Conservation (phyloP, 2,888 invertebrate species). For the Calameuta pallipes region DNA sequence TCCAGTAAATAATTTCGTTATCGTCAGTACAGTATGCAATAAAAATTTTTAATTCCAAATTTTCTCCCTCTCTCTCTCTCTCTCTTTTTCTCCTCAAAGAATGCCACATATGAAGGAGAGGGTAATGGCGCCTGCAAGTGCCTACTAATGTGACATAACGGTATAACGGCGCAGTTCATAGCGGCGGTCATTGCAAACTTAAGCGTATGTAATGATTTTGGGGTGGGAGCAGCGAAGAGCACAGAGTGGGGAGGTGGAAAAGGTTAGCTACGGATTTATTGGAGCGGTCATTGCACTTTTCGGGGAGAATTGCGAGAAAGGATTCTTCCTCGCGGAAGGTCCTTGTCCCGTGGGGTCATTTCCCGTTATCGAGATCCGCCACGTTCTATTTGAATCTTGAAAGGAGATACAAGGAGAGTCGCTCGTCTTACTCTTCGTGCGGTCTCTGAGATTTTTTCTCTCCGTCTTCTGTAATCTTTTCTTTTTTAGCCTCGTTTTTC, state of each 20-base stretch:
- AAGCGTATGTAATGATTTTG: constrained; percentile 53
- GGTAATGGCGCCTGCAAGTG: constrained; percentile 56
- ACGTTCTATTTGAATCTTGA: neutral
- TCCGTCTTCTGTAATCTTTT: neutral
- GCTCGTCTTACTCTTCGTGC: neutral
- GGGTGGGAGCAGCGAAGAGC: constrained; percentile 37
- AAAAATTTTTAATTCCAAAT: neutral
- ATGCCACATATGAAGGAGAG: constrained; percentile 37
- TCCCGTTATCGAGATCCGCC: neutral
- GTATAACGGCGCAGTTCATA: constrained; percentile 53
- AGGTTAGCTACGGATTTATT: constrained; percentile 54
- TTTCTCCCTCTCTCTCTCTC: constrained; percentile 23
- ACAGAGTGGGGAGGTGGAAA: neutral
- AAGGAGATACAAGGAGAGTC: neutral
- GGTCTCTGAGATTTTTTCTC: neutral
- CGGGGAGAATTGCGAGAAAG: constrained; percentile 13
- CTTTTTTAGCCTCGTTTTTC: neutral
- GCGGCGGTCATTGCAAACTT: constrained; percentile 52
- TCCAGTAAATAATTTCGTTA: neutral
- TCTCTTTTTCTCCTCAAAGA: constrained; percentile 25
- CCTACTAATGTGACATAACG: constrained; percentile 66
- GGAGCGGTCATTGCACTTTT: constrained; percentile 64
- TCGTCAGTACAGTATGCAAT: neutral
- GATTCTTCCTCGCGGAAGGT: neutral
- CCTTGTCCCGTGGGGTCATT: neutral